Percentiles rank a stretch among this genome's conserved stretches.
phyloP scores from a whole-genome alignment of 2,888 invertebrate species.

The Bombylius major region DNA sequence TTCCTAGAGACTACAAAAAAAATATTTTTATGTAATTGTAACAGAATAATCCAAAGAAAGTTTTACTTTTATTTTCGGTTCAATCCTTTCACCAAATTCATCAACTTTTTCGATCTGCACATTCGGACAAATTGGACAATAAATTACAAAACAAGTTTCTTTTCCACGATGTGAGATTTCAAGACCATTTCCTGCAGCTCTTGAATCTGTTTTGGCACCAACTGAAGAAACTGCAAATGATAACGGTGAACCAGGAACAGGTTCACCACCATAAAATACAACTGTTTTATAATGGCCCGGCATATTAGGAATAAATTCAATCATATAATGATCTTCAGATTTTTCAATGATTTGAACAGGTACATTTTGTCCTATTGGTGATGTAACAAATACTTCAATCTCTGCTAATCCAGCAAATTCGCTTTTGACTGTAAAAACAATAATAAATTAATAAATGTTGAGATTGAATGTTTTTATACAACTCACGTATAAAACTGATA shows the following conservation, averaged over 20 bases:
- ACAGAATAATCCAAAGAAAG: not conserved
- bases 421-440: constrained; percentile 49
- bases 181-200: constrained; percentile 55
- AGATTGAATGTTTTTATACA: not conserved
- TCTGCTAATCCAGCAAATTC: constrained; percentile 76
- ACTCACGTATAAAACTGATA: constrained; percentile 64
- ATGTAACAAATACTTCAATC: constrained; percentile 74
- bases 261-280: constrained; percentile 55
- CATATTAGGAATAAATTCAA: constrained; percentile 73
- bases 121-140: constrained; percentile 41
- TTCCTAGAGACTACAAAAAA: constrained; percentile 40
- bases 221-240: constrained; percentile 49
- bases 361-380: constrained; percentile 71
- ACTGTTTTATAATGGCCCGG: constrained; percentile 55
- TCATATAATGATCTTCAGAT: constrained; percentile 55
- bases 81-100: constrained; percentile 35
- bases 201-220: constrained; percentile 39
- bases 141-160: constrained; percentile 56
- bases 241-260: constrained; percentile 42
- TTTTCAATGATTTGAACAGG: constrained; percentile 63
- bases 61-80: constrained; percentile 33
- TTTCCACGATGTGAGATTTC: constrained; percentile 58
- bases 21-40: not conserved
- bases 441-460: not conserved
- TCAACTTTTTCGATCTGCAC: constrained; percentile 45